Evolutionary conservation across 2,113 vertebrate genomes (phyloP), one percentile per base, ranked within the genome.

Genomic region (Nansenia antarctica): DNA sequence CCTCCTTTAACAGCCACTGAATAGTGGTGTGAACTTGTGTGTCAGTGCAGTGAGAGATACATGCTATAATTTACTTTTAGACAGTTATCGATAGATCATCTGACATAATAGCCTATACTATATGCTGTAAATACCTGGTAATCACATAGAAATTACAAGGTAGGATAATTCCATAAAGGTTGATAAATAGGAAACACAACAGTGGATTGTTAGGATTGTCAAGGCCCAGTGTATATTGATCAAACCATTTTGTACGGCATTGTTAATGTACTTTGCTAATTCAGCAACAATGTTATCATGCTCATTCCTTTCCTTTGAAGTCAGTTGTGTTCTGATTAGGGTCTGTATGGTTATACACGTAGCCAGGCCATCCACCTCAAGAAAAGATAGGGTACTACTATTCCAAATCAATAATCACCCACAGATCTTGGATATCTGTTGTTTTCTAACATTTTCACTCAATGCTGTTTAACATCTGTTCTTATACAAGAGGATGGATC

Each of bases 211-310:
- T 49, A 34, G 57, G 49, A 66, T 4, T 39, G 59, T 45, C 52
- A 32, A 35, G 14, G 26, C 42, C 71, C 3, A 27, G 62, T 52
- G 31, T 11, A 57, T 59, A 31, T 82, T 59, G 61, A 66, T 64
- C 70, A 67, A 72, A 68, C 57, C 47, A 68, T 74, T 68, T 71
- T 14, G 45, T 68, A 31, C 35, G 49, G 65, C 42, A 65, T 27
- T 66, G 71, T 57, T 60, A 61, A 32, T 12, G 47, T 42, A 31
- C 49, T 57, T 27, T 49, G 61, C 61, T 39, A 31, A 22, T 42
- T 32, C 29, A 65, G 29, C 52, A 47, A 24, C 37, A 71, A 34
- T 34, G 31, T 22, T 18, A 24, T 49, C 27, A 11, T 15, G 5
- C 7, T 15, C 31, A 61, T 61, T 61, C 59, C 59, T 61, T 11